Evolutionary conservation across 37 sponge, comb jelly and placozoan species (phyloP), one percentile per base, ranked within the genome.

Genomic region (Ianthella basta): DNA sequence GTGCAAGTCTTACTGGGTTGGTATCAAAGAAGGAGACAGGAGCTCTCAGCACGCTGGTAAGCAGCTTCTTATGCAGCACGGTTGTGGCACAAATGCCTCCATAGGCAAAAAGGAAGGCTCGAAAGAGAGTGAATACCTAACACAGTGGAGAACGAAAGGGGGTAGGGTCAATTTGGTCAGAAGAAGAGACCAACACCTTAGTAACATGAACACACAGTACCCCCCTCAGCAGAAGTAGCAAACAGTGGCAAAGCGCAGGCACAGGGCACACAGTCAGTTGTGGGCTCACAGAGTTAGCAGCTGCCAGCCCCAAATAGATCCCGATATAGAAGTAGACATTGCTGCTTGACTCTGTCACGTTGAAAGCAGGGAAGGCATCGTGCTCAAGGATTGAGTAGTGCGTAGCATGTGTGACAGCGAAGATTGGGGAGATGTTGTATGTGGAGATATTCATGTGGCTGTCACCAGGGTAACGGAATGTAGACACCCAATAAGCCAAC

Each of bases 81-180:
- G 54, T 87, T 2, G 98, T 94, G 25, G 98, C 98, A 79, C 90
- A 84, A n/a, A 97, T 81, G 37, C 98, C 98, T 23, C 97, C 97
- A 86, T 93, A 95, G 36, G 98, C 98, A 86, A 84, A 97, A 21
- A 93, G 83, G 66, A 97, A 97, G 12, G 98, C 98, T 55, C 98
- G 72, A 33, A 97, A 84, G 59, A 97, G 88, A 18, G 96, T 91
- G 68, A 97, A 97, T 29, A 97, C 73, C 96, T 95, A 53, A 15
- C 41, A 79, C 33, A 36, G 81, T 13, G 30, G 60, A 21, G 37
- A 82, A 21, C 5, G 23, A 30, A 23, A 72, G 38, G 74, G 29
- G 12, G 23, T 14, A 44, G 50, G 50, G 8, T 44, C 3, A 10
- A 30, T 30, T 10, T 6, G 12, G 29, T 10, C 65, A 13, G 27